phyloP scores from a whole-genome alignment of 2,113 vertebrate species.

The Mustela lutreola region DNA sequence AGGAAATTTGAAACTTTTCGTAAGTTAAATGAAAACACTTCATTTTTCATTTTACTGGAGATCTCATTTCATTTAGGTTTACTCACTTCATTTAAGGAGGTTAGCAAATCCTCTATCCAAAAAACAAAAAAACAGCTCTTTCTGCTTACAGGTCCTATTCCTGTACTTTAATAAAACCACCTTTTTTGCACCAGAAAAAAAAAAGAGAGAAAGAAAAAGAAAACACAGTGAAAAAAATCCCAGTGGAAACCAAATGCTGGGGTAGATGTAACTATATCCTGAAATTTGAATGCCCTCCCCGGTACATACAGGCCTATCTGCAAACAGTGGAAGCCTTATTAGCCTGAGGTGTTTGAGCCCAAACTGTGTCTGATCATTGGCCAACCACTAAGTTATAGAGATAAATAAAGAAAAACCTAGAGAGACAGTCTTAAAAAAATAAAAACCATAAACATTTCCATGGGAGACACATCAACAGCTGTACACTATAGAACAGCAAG shows the following conservation, averaged over 20 bases:
- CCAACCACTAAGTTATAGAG: not conserved
- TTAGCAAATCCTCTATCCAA: not conserved
- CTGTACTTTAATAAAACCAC: not conserved
- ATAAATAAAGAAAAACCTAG: not conserved
- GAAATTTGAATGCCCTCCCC: not conserved
- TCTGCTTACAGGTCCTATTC: not conserved
- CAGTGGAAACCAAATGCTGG: not conserved
- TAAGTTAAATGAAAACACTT: not conserved
- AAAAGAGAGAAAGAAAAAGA: not conserved
- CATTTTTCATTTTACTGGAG: too few relatives aligned
- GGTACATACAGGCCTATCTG: not conserved
- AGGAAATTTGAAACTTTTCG: constrained; percentile 12
- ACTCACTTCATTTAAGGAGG: not conserved
- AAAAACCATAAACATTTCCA: not conserved
- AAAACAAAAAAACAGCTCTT: not conserved
- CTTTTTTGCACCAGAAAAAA: not conserved
- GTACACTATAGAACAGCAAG: not conserved
- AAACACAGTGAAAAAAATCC: not conserved
- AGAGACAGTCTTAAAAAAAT: not conserved
- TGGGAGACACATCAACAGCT: not conserved
- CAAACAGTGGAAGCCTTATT: not conserved
- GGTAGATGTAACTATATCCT: not conserved
- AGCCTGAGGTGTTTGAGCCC: not conserved
- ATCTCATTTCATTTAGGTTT: too few relatives aligned
- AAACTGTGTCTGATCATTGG: not conserved